phyloP scores from a whole-genome alignment of 2,797 vertebrate species.

The Buphagus erythrorhynchus region DNA sequence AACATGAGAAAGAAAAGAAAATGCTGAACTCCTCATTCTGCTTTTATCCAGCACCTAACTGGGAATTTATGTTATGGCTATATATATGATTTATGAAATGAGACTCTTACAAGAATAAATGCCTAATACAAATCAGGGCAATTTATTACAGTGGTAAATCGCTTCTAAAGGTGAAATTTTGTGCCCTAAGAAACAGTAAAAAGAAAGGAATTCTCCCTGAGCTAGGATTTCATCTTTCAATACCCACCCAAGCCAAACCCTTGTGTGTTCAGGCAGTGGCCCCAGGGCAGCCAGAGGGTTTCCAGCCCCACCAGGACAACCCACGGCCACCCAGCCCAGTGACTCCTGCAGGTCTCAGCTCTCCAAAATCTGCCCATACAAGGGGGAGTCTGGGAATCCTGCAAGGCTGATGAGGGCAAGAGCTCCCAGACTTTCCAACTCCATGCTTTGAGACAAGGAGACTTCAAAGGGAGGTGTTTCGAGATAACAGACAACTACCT shows the following conservation, averaged over 20 bases:
- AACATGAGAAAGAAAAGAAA: background rate
- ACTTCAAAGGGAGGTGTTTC: background rate
- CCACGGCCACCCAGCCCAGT: rapidly evolving
- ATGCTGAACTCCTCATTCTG: background rate
- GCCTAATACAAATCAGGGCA: background rate
- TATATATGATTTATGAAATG: background rate
- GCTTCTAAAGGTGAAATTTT: background rate
- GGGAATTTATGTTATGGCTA: background rate
- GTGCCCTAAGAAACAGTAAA: background rate
- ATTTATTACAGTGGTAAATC: background rate
- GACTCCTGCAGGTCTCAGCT: background rate
- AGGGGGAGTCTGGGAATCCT: background rate
- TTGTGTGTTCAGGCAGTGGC: background rate
- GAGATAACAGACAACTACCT: background rate
- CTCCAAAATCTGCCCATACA: background rate
- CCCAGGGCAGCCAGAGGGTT: background rate
- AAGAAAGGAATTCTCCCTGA: background rate
- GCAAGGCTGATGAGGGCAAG: background rate
- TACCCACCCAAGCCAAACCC: background rate
- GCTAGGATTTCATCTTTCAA: background rate
- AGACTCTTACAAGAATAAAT: background rate
- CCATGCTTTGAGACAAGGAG: background rate
- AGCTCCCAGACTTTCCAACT: background rate
- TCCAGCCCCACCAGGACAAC: background rate
- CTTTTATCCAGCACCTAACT: background rate